A percentile compares a stretch with the other conserved stretches of the same genome.
These are phyloP conservation scores for Epinephelus awoara DNA, from an alignment of 2,797 vertebrate species.

Conservation along the genomic window DNA sequence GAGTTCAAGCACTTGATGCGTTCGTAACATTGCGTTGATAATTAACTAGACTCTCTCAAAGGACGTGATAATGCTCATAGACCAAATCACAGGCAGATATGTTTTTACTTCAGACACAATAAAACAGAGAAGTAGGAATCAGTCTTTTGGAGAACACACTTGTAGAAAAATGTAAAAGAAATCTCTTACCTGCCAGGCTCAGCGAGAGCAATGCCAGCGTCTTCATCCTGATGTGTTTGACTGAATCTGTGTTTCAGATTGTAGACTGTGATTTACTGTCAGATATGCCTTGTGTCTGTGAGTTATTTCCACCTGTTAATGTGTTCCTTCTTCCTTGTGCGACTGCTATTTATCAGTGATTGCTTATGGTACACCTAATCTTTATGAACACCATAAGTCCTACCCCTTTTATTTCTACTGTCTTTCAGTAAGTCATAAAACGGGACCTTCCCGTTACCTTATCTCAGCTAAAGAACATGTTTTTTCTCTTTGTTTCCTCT, in stretches of 20 bases:
- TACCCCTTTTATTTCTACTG: conserved; percentile 9
- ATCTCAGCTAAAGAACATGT: conserved; percentile 8
- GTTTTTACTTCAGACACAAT: background rate
- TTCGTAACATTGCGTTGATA: background rate
- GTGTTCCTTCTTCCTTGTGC: background rate
- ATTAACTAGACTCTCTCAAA: background rate
- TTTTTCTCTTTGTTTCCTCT: conserved; percentile 47
- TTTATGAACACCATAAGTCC: conserved; percentile 29
- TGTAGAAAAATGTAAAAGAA: background rate
- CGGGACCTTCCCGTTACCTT: background rate
- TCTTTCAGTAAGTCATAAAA: conserved; percentile 38
- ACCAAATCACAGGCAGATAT: background rate
- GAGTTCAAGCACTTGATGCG: too few relatives aligned
- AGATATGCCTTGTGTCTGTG: fast-evolving
- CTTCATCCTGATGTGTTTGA: conserved; percentile 64
- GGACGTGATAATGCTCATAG: background rate
- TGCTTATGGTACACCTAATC: conserved; percentile 13
- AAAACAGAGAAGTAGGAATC: background rate
- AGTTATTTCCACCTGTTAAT: background rate
- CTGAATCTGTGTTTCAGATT: background rate
- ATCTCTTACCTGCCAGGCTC: conserved; percentile 70
- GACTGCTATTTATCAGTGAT: conserved; percentile 22
- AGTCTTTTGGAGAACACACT: background rate
- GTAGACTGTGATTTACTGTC: background rate
- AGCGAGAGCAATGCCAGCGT: conserved; percentile 52